phyloP scores from a whole-genome alignment of 1,140 invertebrate genomes.

The Agrypnia vestita region DNA sequence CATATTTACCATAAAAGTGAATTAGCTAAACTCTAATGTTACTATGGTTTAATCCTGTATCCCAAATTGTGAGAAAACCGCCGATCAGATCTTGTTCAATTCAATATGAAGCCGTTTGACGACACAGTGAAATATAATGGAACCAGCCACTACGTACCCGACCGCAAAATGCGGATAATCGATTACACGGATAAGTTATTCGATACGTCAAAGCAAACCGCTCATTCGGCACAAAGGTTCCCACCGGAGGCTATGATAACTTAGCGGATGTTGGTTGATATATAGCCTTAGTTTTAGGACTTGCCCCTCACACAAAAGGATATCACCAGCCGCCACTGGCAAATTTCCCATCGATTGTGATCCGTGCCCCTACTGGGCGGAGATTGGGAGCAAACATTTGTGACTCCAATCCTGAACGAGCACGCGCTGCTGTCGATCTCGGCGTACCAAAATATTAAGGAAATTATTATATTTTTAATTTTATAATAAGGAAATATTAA shows the following conservation, averaged over 20 bases:
- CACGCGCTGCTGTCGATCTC: too few species aligned
- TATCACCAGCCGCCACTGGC: constrained; percentile 6
- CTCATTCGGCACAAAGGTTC: constrained; percentile 41
- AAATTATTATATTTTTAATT: too few species aligned
- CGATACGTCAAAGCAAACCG: constrained; percentile 41
- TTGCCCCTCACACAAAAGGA: neutral
- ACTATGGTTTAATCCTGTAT: too few species aligned
- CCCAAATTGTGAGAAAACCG: too few species aligned
- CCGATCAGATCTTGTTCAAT: too few species aligned
- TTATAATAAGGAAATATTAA: too few species aligned
- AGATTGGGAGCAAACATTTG: constrained; percentile 11
- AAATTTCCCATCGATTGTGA: constrained; percentile 34
- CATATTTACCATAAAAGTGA: too few species aligned
- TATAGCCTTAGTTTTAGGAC: constrained; percentile 27
- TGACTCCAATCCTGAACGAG: too few species aligned
- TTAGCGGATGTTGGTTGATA: constrained; percentile 39
- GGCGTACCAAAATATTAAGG: too few species aligned
- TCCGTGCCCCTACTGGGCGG: neutral
- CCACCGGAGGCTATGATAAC: constrained; percentile 28
- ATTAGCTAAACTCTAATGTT: too few species aligned
- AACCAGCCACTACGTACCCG: neutral
- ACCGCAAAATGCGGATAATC: constrained; percentile 39
- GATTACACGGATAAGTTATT: constrained; percentile 46
- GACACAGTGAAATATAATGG: constrained; percentile 9
- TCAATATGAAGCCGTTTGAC: neutral